Evolutionary conservation across 2,113 vertebrate genomes (phyloP), one percentile per base, ranked within the genome.

Genomic region (Acrocephalus arundinaceus): DNA sequence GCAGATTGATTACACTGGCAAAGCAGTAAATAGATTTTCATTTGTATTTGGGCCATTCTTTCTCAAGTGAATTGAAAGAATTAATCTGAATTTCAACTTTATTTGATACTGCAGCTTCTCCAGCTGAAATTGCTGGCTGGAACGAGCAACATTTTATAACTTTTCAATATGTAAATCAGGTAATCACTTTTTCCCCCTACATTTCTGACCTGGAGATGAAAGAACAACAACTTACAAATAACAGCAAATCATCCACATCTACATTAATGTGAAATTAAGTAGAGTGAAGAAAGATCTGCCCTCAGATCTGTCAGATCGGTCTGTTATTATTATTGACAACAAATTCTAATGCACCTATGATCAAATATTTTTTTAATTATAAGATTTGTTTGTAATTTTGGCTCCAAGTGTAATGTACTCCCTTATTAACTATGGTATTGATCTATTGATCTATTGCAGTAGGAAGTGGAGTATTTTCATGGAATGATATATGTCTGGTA

Each of bases 171-270:
- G 54, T 71, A 76, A 72, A 52, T 37, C 39, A 58, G 11, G 23
- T 35, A 41, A 48, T 37, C 20, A 35, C 4, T 8, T 54, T 10
- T 2, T 0, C 4, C 5, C 10, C 3, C 7, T 21, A 5, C 3
- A 46, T 88, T 93, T 86, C 71, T 93, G 37, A 89, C 59, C 21
- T 77, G 48, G 45, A 87, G 27, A 81, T 90, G 59, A 93, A 83
- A 83, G 49, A 68, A 49, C 20, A 86, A 35, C 17, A 48, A 5
- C 23, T 89, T 85, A 76, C 31, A 76, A 88, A 49, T 65, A 63
- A 66, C 20, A 89, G 24, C 10, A 68, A 80, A 9, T 66, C 52
- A 10, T 43, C 33, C 78, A 33, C 7, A 23, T 62, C 43, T 72
- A 30, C 52, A 68, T 41, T 88, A 75, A 75, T n/a, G 30, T 46